A percentile compares a stretch with the other conserved stretches of the same genome.
Evolutionary conservation across 2,797 vertebrate genomes (phyloP).

Genomic region (Poeciliopsis gracilis): DNA sequence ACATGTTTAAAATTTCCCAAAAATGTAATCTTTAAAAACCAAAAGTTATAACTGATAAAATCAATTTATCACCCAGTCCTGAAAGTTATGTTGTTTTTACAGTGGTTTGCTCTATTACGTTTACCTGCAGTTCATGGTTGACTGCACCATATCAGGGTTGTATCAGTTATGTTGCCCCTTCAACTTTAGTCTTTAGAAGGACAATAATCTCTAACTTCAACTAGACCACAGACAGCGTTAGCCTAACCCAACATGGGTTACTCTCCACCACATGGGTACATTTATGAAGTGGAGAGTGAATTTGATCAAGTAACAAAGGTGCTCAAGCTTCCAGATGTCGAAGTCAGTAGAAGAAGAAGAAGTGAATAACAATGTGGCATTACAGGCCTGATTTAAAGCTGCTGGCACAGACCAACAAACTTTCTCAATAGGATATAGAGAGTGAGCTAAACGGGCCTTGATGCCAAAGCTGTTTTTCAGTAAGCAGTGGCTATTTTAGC

Average conservation of each 20-base stretch:
- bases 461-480: background rate
- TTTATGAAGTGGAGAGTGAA: background rate
- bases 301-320: background rate
- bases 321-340: background rate
- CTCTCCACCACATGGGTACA: background rate
- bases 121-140: slow-evolving; percentile 23
- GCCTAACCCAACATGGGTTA: background rate
- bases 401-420: background rate
- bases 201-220: slow-evolving; percentile 26
- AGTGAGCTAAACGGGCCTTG: background rate
- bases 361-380: background rate
- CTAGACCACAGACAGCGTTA: background rate
- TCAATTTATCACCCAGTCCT: too few species aligned
- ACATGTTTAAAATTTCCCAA: too few species aligned
- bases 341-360: background rate
- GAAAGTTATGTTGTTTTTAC: slow-evolving; percentile 31
- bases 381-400: background rate
- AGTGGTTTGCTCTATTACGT: slow-evolving; percentile 27
- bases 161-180: slow-evolving; percentile 33
- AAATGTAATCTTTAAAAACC: too few species aligned
- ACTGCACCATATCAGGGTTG: slow-evolving; percentile 18
- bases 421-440: background rate
- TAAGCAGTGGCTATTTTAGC: background rate
- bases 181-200: slow-evolving; percentile 6
- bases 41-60: too few species aligned